Evolutionary conservation across 2,797 vertebrate genomes (phyloP).

Genomic region (Craterocephalus amniculus): DNA sequence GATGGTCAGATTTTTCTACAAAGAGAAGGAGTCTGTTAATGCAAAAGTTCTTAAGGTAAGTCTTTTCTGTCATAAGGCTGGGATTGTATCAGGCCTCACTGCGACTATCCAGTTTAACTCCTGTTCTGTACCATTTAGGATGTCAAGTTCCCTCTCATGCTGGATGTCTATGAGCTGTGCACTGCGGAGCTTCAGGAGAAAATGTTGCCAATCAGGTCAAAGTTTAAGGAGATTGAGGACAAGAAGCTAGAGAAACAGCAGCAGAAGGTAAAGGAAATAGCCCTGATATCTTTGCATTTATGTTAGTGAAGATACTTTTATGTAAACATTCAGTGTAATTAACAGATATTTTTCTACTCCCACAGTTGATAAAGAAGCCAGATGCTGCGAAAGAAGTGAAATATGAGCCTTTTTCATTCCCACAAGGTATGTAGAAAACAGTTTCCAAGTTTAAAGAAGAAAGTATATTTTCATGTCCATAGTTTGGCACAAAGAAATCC

Average conservation of each 20-base stretch:
- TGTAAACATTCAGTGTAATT: neutral
- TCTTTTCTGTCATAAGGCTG: neutral
- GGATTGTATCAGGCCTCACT: neutral
- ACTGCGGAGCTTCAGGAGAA: conserved; percentile 94
- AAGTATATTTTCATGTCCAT: neutral
- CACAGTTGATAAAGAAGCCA: conserved; percentile 70
- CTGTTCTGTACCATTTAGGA: conserved; percentile 79
- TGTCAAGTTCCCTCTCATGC: conserved; percentile 98
- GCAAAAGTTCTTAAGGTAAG: conserved; percentile 99
- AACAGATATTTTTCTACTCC: neutral
- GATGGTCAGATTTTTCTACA: conserved; percentile 99
- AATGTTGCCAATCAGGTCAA: conserved; percentile 91
- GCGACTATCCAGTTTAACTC: neutral
- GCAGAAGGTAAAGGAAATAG: conserved; percentile 80
- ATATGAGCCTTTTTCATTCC: conserved; percentile 92
- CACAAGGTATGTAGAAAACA: conserved; percentile 95
- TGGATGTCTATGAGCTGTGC: conserved; percentile 97
- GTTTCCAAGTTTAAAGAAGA: neutral
- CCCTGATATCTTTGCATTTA: too few species aligned
- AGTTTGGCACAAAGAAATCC: neutral
- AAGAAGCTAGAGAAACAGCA: conserved; percentile 92
- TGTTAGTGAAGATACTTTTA: neutral
- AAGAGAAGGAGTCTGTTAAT: conserved; percentile 99
- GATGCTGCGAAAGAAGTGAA: conserved; percentile 86
- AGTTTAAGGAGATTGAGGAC: conserved; percentile 97